These are phyloP conservation scores for Thunnus maccoyii DNA, from an alignment of 2,113 vertebrate genomes.

Conservation along the genomic window DNA sequence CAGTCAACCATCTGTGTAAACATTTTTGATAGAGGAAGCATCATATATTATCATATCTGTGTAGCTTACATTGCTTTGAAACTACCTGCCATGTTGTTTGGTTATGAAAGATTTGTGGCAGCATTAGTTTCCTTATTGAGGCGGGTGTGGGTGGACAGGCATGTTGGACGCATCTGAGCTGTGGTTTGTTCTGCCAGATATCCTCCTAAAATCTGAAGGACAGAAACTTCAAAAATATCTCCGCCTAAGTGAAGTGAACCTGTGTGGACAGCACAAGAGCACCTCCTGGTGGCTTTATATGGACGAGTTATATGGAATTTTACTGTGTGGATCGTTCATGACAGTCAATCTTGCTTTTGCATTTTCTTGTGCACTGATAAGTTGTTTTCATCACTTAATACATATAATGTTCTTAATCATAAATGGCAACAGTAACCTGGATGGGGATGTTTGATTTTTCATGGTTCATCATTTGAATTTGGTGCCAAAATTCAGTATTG, in stretches of 20 bases:
- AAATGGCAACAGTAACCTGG: no score
- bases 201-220: slow-evolving; percentile 30
- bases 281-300: slow-evolving; percentile 45
- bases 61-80: neutral
- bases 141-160: slow-evolving; percentile 27
- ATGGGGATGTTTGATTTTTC: neutral
- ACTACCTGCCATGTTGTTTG: neutral
- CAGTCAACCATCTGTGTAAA: neutral
- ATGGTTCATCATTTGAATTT: neutral
- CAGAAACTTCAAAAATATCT: neutral
- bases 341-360: neutral
- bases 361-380: no score
- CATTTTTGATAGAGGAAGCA: neutral
- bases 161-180: slow-evolving; percentile 36
- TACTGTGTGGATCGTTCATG: neutral
- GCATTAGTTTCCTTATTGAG: neutral
- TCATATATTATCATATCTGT: no score
- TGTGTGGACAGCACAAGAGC: neutral
- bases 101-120: neutral
- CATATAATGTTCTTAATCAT: no score
- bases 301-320: neutral
- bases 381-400: neutral
- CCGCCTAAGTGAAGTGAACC: neutral
- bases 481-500: no score
- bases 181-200: slow-evolving; percentile 22